Base-by-base conservation (phyloP, 1,140 invertebrate genomes). In the Palaemon carinicauda region DNA sequence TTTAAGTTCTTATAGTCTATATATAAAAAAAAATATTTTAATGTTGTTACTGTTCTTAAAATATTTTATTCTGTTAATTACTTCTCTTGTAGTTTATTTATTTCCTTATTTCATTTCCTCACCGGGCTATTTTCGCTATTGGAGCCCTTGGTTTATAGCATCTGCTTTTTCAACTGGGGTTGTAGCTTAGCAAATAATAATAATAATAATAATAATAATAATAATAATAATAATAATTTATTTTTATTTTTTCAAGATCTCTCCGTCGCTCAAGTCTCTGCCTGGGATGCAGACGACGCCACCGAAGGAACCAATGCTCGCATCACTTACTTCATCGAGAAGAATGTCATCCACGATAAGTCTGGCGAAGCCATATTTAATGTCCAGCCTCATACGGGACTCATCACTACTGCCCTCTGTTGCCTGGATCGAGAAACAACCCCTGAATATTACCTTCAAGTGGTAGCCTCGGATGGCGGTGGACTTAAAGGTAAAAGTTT, bases 391-490 rank as follows among this genome's bases (percentile, higher is more conserved):
- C 96, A 97, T 90, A 98, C 96, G 10, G 97, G 97, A 69, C 97
- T 98, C 3, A 98, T 98, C 50, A 98, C 97, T 92, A 98, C 97
- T 0, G 96, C 96, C 0, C 97, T 98, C 0, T 98, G 96, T 90
- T 98, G 97, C 91, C 93, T 98, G 89, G 97, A 98, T 92, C 93
- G 98, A 65, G 96, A 98, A 92, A 95, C 96, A 88, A 98, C 97
- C 3, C 97, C 97, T 21, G 96, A 97, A 92, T 99, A 98, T 94
- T 97, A 96, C 12, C 98, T 99, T 93, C 97, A 98, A 93, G 97
- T 98, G 81, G 96, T 97, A 50, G 97, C 96, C 4, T 97, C 97
- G 93, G 96, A 98, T 93, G 96, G 96, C 88, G 96, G 96, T 75
- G 96, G 96, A 90, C 93, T 97, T 90, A 98, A 97, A 92, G 96